Base-by-base conservation (phyloP, 2,113 vertebrate genomes). In the Crypturellus undulatus region DNA sequence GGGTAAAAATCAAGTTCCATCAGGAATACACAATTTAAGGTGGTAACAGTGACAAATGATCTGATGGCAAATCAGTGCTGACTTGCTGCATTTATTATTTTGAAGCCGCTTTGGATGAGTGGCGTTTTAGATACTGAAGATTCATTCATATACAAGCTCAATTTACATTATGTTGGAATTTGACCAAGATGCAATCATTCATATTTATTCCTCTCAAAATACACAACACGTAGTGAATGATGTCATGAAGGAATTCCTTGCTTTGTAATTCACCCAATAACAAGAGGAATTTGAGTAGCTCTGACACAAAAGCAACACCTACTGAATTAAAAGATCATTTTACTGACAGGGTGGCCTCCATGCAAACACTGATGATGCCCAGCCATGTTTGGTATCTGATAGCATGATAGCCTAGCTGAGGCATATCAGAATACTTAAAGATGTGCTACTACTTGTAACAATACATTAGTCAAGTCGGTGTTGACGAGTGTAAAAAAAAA, bases 401-500 rank as follows among this genome's bases (percentile, higher is more conserved):
- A 47, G 42, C 64, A 85, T 80, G 89, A 73, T 4, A 14, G 68
- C 25, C 71, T 67, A 84, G 26, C 9, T 93, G 59, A 92, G 75
- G 64, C 45, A 92, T 58, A 38, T 20, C 43, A 82, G 81, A 85
- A 94, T 64, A 78, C 82, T 71, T 47, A 91, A 75, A 49, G 49
- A 90, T 36, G 34, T 68, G 81, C 79, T 83, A 30, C 87, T 80
- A 95, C 79, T 45, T 73, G 64, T 25, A 43, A 75, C 20, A 10
- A 38, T 60, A 90, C 91, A 90, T 90, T 91, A 84, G 78, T 90
- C 87, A 93, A 84, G 78, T 90, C 87, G 91, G 43, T 52, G 60
- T 28, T 28, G 60, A 86, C 51, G 32, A 94, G 25, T 24, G 21
- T 30, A 59, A 90, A 92, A 87, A 92, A 87, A 51, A 52, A 73